A percentile compares a stretch with the other conserved stretches of the same genome.
phyloP scores from a whole-genome alignment of 2,888 invertebrate genomes.

The Exephanes ischioxanthus region DNA sequence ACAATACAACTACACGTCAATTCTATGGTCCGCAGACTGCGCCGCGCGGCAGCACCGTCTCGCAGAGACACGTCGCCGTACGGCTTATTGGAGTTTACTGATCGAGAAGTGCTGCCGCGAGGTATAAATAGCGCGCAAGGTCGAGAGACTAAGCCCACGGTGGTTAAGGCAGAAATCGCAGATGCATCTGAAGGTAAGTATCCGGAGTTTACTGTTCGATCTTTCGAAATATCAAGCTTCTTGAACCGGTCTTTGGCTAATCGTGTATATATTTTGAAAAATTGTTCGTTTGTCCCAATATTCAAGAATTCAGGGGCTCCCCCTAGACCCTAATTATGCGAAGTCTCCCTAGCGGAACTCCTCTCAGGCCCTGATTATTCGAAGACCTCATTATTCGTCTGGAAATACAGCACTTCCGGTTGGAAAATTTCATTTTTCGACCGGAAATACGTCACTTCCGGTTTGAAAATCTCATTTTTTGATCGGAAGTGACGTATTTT shows the following conservation, averaged over 20 bases:
- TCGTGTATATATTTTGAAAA: too few species aligned
- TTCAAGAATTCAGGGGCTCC: too few species aligned
- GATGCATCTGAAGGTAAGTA: neutral
- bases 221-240: neutral
- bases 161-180: conserved; percentile 3
- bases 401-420: too few species aligned
- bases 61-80: conserved; percentile 64
- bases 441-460: too few species aligned
- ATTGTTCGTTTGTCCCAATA: too few species aligned
- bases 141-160: neutral
- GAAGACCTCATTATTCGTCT: too few species aligned
- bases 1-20: conserved; percentile 37
- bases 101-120: conserved; percentile 10
- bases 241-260: neutral
- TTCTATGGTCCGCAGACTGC: conserved; percentile 18
- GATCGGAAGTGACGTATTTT: too few species aligned
- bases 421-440: too few species aligned
- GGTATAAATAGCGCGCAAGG: neutral
- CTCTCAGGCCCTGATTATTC: too few species aligned
- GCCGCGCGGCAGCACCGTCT: conserved; percentile 57
- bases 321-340: too few species aligned
- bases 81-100: neutral
- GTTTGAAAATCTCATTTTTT: too few species aligned
- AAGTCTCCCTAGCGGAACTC: too few species aligned
- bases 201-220: neutral